Conservation (phyloP, 1,140 invertebrate species). For the Trichomalopsis sarcophagae region DNA sequence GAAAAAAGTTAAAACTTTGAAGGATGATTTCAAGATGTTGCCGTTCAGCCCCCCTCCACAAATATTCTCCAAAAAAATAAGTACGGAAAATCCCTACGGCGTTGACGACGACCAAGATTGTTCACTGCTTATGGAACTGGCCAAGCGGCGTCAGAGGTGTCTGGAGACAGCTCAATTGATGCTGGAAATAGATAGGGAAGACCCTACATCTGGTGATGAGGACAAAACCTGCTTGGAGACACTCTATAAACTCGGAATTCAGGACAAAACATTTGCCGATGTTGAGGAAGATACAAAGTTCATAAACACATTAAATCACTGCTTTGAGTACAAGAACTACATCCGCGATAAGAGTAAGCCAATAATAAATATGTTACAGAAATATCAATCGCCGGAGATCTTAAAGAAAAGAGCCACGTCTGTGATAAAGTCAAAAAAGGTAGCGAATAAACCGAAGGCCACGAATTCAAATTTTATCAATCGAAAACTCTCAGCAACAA, state of each 20-base stretch:
- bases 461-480: not conserved
- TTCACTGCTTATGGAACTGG: slow-evolving; percentile 59
- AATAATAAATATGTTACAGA: slow-evolving; percentile 51
- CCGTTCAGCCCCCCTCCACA: not conserved
- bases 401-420: not conserved
- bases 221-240: slow-evolving; percentile 37
- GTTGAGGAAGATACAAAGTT: slow-evolving; percentile 53
- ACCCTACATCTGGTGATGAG: slow-evolving; percentile 16
- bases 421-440: not conserved
- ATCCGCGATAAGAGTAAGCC: slow-evolving; percentile 54
- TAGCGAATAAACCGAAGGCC: not conserved
- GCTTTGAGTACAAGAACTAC: slow-evolving; percentile 58
- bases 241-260: slow-evolving; percentile 43
- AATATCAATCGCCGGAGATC: slow-evolving; percentile 18
- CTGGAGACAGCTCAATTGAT: slow-evolving; percentile 62
- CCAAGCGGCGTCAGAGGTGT: slow-evolving; percentile 60
- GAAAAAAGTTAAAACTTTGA: not conserved
- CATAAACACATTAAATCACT: slow-evolving; percentile 57
- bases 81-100: not conserved
- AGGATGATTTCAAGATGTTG: not conserved
- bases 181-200: slow-evolving; percentile 58
- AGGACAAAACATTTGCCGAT: slow-evolving; percentile 43
- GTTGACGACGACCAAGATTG: slow-evolving; percentile 53
- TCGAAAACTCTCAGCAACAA: not conserved
- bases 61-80: not conserved